Evolutionary conservation across 1,140 invertebrate genomes (phyloP).

Genomic region (Eumaeus atala): DNA sequence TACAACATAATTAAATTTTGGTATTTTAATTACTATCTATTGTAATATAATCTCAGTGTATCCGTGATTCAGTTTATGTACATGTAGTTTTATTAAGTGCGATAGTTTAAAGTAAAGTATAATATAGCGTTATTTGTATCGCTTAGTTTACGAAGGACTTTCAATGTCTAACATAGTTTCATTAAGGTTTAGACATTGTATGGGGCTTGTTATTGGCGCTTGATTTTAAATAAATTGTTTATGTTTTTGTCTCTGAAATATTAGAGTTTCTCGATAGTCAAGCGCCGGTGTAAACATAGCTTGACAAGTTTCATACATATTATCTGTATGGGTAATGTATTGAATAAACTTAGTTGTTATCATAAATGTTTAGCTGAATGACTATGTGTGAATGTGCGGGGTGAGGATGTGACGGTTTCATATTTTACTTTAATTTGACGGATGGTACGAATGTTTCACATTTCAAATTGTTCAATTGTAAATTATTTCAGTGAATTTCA

Average conservation of each 20-base stretch:
- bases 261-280: conserved; percentile 27
- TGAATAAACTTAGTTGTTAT: conserved; percentile 68
- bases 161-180: conserved; percentile 61
- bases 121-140: conserved; percentile 72
- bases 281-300: conserved; percentile 48
- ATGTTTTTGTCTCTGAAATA: too few species aligned
- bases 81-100: conserved; percentile 60
- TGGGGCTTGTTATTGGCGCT: conserved; percentile 50
- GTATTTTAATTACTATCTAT: conserved; percentile 18
- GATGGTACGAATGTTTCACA: conserved; percentile 33
- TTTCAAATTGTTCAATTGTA: conserved; percentile 30
- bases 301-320: conserved; percentile 57
- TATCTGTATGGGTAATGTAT: conserved; percentile 67
- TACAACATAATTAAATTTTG: conserved; percentile 35
- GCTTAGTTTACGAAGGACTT: conserved; percentile 67
- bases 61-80: conserved; percentile 52
- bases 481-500: conserved; percentile 31
- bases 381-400: conserved; percentile 60
- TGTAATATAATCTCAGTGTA: conserved; percentile 56
- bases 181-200: conserved; percentile 56
- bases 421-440: conserved; percentile 34
- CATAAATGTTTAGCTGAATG: conserved; percentile 72
- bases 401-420: conserved; percentile 59
- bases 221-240: conserved; percentile 35
- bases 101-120: conserved; percentile 63